Percentiles rank a stretch among this genome's conserved stretches.
phyloP scores from a whole-genome alignment of 2,888 invertebrate genomes.

The Teleogryllus oceanicus region DNA sequence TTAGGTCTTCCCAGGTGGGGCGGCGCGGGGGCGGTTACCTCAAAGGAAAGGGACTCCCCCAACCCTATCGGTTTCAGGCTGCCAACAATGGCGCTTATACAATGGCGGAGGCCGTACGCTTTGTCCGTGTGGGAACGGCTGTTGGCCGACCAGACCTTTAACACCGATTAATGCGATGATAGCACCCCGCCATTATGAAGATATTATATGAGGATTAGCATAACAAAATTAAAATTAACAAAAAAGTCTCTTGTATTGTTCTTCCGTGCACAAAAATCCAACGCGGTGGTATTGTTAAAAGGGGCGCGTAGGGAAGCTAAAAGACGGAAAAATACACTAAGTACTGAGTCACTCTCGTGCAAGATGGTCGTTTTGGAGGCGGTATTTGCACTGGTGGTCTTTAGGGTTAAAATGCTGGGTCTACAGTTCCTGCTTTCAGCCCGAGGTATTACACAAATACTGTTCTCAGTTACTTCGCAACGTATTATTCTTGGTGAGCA shows the following conservation, averaged over 20 bases:
- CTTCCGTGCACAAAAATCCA: not conserved
- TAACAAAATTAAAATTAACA: conserved; percentile 18
- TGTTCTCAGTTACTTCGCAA: no score
- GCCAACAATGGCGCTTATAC: not conserved
- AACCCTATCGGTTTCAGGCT: not conserved
- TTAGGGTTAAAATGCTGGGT: no score
- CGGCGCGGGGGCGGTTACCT: not conserved
- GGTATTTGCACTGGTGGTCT: no score
- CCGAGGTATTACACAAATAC: no score
- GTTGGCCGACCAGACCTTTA: not conserved
- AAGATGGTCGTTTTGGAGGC: no score
- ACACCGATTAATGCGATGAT: conserved; percentile 6
- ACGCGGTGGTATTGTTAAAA: not conserved
- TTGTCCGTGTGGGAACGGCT: conserved; percentile 6
- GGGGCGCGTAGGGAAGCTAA: not conserved
- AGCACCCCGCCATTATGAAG: conserved; percentile 3
- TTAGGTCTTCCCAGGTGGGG: not conserved
- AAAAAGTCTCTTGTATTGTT: not conserved
- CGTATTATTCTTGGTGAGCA: no score
- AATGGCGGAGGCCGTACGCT: not conserved
- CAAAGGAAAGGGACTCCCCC: not conserved
- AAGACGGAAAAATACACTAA: not conserved
- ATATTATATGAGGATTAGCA: not conserved
- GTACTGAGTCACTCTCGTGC: not conserved
- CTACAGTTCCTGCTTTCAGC: no score